Percentiles rank a stretch among this genome's conserved stretches.
Conservation (phyloP, 1,140 invertebrate species). For the Leptinotarsa undecemlineata region DNA sequence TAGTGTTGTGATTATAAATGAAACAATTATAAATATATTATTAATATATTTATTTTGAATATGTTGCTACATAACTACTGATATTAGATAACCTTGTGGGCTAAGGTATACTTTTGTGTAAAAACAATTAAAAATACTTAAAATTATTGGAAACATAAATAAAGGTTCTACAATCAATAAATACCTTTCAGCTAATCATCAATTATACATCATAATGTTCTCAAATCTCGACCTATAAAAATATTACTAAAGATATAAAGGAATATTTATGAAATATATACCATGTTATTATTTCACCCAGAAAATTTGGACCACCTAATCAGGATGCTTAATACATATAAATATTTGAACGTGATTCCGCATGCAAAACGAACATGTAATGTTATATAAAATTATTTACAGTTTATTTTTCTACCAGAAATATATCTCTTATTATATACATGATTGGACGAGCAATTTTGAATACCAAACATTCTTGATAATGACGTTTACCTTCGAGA, state of each 20-base stretch:
- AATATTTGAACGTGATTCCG: not conserved
- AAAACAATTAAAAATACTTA: constrained; percentile 30
- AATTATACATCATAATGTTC: not conserved
- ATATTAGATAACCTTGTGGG: constrained; percentile 25
- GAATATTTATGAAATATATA: constrained; percentile 14
- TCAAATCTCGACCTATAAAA: constrained; percentile 25
- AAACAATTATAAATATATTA: constrained; percentile 19
- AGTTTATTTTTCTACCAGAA: constrained; percentile 6
- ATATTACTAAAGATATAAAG: constrained; percentile 2
- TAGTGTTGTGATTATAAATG: not conserved
- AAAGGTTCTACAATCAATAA: constrained; percentile 28
- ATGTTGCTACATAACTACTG: constrained; percentile 35
- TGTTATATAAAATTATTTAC: not conserved
- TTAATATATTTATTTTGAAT: constrained; percentile 26
- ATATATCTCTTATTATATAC: constrained; percentile 6
- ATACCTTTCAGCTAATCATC: not conserved
- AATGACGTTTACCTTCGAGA: no score
- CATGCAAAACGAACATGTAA: not conserved
- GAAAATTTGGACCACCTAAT: not conserved
- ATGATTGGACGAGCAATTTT: not conserved
- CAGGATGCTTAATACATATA: not conserved
- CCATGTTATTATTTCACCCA: constrained; percentile 1
- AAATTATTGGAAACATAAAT: constrained; percentile 30
- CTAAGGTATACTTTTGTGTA: constrained; percentile 23
- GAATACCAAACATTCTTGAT: no score